Conservation (phyloP, 2,113 vertebrate species). For the Mixornis gularis region DNA sequence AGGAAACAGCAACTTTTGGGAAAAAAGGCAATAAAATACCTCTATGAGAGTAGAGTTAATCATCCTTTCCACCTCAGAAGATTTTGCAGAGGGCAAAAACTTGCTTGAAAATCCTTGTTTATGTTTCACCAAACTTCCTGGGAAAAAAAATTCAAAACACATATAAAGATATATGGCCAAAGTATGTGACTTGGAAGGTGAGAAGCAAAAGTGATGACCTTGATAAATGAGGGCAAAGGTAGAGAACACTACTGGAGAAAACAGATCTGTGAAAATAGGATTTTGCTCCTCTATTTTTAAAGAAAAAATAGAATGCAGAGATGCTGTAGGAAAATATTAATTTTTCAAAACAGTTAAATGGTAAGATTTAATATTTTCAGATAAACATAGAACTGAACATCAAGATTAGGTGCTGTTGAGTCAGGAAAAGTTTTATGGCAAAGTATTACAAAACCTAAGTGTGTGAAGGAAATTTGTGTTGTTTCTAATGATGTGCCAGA, state of each 20-base stretch:
- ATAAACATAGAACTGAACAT: neutral
- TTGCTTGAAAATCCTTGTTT: neutral
- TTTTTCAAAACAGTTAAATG: neutral
- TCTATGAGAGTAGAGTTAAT: neutral
- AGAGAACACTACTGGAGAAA: neutral
- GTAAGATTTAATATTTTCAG: neutral
- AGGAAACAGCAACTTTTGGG: accelerated
- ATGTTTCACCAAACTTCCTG: neutral
- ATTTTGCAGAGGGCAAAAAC: neutral
- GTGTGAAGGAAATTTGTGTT: neutral
- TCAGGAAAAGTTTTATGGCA: neutral
- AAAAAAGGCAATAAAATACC: neutral
- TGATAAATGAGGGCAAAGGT: neutral
- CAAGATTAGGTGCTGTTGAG: neutral
- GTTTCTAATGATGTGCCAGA: neutral
- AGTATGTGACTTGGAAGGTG: neutral
- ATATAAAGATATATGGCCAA: neutral
- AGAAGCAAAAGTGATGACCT: neutral
- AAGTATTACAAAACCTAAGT: neutral
- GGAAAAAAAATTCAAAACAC: neutral
- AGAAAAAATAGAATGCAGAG: neutral
- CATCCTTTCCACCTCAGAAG: neutral
- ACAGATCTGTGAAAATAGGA: neutral
- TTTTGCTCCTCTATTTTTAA: neutral
- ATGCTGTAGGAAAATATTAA: neutral